Conservation (phyloP, 1,140 invertebrate genomes). For the Adelges cooleyi region DNA sequence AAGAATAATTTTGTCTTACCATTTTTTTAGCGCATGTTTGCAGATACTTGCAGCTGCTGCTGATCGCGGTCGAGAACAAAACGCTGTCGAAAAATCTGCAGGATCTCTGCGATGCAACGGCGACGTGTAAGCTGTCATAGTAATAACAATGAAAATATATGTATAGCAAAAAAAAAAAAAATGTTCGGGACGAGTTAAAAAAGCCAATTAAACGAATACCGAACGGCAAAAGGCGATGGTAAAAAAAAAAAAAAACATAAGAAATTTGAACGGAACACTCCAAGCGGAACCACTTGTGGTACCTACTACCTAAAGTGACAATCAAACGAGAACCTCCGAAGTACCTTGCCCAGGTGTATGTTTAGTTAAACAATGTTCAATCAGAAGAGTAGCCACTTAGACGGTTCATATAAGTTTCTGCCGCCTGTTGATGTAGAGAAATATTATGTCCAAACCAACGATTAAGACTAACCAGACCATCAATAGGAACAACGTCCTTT, state of each 20-base stretch:
- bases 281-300: no score
- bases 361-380: no score
- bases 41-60: slow-evolving; percentile 2
- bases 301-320: no score
- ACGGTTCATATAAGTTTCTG: no score
- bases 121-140: background rate
- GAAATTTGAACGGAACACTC: no score
- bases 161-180: background rate
- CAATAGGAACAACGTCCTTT: no score
- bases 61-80: background rate
- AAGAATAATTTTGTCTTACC: background rate
- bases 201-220: slow-evolving; percentile 14
- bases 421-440: no score
- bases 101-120: background rate
- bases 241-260: background rate
- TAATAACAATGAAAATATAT: background rate
- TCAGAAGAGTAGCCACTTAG: no score
- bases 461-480: no score
- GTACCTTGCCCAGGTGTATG: no score
- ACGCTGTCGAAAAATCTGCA: background rate
- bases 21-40: background rate
- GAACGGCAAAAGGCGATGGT: background rate
- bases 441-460: no score
- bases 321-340: no score
- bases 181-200: background rate